A percentile compares a stretch with the other conserved stretches of the same genome.
phyloP scores from a whole-genome alignment of 2,888 invertebrate species.

The Choristoneura rosaceana region DNA sequence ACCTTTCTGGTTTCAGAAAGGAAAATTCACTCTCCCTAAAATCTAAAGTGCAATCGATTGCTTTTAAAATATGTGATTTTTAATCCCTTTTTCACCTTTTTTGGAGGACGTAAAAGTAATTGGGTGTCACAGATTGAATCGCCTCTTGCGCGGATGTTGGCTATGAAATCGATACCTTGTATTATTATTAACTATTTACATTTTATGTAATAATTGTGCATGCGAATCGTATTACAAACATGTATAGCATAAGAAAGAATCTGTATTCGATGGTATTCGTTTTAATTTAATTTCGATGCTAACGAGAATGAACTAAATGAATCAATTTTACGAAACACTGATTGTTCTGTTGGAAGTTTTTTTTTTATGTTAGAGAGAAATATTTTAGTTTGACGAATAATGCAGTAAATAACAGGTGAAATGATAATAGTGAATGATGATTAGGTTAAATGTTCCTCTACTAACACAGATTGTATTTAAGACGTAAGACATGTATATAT shows the following conservation, averaged over 20 bases:
- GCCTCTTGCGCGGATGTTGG: not conserved
- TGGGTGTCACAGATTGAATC: not conserved
- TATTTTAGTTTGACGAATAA: not conserved
- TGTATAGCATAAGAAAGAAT: slow-evolving; percentile 2
- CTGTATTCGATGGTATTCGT: slow-evolving; percentile 3
- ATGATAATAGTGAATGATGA: not conserved
- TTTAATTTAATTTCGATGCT: slow-evolving; percentile 9
- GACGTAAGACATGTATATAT: not conserved
- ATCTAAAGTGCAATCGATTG: not conserved
- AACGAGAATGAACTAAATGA: not conserved
- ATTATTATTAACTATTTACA: slow-evolving; percentile 6
- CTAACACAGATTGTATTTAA: not conserved
- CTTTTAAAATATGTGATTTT: not conserved
- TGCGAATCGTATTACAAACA: not conserved
- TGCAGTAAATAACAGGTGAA: not conserved
- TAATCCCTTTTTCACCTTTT: not conserved
- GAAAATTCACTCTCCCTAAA: not conserved
- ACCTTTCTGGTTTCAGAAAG: not conserved
- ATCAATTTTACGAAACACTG: slow-evolving; percentile 1
- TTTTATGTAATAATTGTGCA: not conserved
- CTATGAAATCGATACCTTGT: slow-evolving; percentile 1
- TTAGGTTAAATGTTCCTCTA: slow-evolving; percentile 1
- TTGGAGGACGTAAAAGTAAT: not conserved
- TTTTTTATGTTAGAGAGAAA: not conserved
- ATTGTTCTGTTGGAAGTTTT: not conserved